Base-by-base conservation (phyloP, 2,888 invertebrate species). In the Argyresthia goedartella region DNA sequence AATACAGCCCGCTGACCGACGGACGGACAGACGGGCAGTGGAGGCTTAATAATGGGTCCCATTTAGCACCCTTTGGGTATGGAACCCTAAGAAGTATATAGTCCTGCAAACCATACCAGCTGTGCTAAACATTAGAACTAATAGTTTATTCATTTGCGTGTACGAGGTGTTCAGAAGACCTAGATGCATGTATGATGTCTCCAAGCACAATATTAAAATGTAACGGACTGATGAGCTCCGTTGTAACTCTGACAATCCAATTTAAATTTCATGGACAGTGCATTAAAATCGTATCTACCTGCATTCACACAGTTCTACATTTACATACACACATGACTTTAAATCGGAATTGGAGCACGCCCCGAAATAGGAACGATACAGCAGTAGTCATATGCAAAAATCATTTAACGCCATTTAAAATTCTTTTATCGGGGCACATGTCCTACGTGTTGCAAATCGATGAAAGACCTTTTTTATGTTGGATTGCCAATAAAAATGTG, bases 321-420 rank as follows among this genome's bases (percentile, higher is more conserved):
- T 53, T 48, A 35, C 52, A n/a, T n/a, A n/a, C n/a, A n/a, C n/a
- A n/a, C n/a, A 52, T 54, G 34, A 11, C 10, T 46, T 50, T 44
- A 15, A 10, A 35, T 10, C 9, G 7, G 36, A 44, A 34, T 9
- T n/a, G 4, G 35, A 42, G 53, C 55, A 55, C 55, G 55, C 55
- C 55, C 55, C 49, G 39, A 34, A 42, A 36, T 11, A 25, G 34
- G 43, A 48, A 36, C 2, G 16, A 14, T 44, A 15, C 15, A 15
- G 44, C 65, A n/a, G n/a, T 59, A 59, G 75, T 72, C 81, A 81
- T 84, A 85, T 86, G 85, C 76, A 82, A 85, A 86, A 85, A 80
- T 79, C 81, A 77, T 84, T 85, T 84, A 80, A 77, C 69, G 73
- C 69, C 70, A 70, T 81, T 82, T 79, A 78, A 78, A 81, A 74